phyloP scores from a whole-genome alignment of 2,888 invertebrate genomes.

The Noctua comes region DNA sequence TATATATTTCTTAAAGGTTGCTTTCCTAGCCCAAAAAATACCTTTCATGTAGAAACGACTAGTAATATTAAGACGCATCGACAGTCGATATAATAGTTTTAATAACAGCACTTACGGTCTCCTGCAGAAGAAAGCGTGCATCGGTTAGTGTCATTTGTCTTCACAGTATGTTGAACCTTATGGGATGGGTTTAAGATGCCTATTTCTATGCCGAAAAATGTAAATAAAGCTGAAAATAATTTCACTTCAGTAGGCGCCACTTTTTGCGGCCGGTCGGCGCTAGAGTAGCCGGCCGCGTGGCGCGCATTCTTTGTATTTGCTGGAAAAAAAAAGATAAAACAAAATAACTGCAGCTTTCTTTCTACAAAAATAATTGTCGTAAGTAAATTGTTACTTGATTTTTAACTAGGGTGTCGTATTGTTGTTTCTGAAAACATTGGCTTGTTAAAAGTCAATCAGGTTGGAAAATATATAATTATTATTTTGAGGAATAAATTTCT shows the following conservation, averaged over 20 bases:
- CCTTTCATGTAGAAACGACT: background rate
- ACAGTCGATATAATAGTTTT: slow-evolving; percentile 56
- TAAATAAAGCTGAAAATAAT: slow-evolving; percentile 64
- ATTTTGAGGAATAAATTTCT: background rate
- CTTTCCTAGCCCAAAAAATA: background rate
- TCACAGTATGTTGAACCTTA: slow-evolving; percentile 32
- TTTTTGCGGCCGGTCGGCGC: slow-evolving; percentile 74
- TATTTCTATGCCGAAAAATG: slow-evolving; percentile 8
- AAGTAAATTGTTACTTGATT: slow-evolving; percentile 5
- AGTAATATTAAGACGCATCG: slow-evolving; percentile 48
- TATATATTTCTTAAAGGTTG: background rate
- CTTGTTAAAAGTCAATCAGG: background rate
- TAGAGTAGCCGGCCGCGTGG: slow-evolving; percentile 69
- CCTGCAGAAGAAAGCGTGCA: slow-evolving; percentile 49
- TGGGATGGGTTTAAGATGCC: fast-evolving
- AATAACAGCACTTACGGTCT: slow-evolving; percentile 30
- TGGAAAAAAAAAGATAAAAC: slow-evolving; percentile 42
- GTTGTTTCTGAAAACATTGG: background rate
- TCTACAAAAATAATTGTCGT: slow-evolving; percentile 46
- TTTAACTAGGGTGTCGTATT: background rate
- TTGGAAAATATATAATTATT: background rate
- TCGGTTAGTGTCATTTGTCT: slow-evolving; percentile 20
- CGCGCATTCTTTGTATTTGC: slow-evolving; percentile 75
- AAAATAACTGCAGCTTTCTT: slow-evolving; percentile 70
- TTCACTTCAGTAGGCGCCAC: slow-evolving; percentile 64